Evolutionary conservation across 2,888 invertebrate species (phyloP).

Genomic region (Calameuta idolon): DNA sequence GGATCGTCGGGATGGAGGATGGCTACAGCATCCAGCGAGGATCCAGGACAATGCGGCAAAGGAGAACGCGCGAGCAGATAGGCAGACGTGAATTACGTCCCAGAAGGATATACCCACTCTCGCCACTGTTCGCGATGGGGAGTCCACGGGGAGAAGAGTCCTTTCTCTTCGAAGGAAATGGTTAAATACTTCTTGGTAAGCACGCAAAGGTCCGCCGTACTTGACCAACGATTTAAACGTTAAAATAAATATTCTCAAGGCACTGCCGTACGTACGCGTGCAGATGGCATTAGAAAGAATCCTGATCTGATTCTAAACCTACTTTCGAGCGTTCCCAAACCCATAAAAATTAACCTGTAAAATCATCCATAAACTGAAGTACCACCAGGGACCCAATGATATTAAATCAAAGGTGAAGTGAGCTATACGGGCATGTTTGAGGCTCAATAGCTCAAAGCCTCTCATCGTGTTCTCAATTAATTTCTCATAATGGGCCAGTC

Average conservation of each 20-base stretch:
- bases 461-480: slow-evolving; percentile 5
- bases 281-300: background rate
- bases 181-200: background rate
- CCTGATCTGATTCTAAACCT: background rate
- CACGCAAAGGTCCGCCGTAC: background rate
- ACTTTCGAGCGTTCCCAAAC: background rate
- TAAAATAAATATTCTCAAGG: background rate
- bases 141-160: slow-evolving; percentile 26
- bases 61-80: slow-evolving; percentile 22
- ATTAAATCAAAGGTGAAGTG: background rate
- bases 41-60: slow-evolving; percentile 46
- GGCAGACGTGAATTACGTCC: slow-evolving; percentile 51
- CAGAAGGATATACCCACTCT: slow-evolving; percentile 35
- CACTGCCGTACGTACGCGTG: background rate
- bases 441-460: background rate
- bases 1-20: slow-evolving; percentile 7
- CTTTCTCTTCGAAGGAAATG: background rate
- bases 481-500: slow-evolving; percentile 1
- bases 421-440: background rate
- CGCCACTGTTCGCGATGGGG: slow-evolving; percentile 52
- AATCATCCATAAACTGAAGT: background rate
- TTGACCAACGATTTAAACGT: background rate
- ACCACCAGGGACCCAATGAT: background rate
- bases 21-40: background rate
- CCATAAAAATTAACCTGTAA: background rate